A percentile compares a stretch with the other conserved stretches of the same genome.
phyloP scores from a whole-genome alignment of 2,113 vertebrate species.

The Hiodon alosoides region DNA sequence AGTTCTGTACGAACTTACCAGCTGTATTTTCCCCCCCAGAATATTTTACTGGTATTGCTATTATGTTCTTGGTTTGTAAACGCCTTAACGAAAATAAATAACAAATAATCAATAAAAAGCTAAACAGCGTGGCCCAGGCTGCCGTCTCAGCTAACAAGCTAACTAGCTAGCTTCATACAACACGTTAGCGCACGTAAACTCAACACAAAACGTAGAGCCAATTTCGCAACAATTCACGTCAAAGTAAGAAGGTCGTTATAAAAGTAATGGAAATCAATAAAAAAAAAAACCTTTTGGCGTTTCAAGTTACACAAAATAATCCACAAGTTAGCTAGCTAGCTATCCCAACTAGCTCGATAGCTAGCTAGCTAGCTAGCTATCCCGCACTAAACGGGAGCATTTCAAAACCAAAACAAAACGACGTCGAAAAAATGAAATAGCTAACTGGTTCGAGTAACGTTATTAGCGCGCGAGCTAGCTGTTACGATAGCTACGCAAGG shows the following conservation, averaged over 20 bases:
- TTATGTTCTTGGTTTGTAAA: not conserved
- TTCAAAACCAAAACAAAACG: constrained; percentile 22
- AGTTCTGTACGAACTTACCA: too few species aligned
- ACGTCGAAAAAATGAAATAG: not conserved
- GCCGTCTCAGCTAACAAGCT: not conserved
- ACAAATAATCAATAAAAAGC: not conserved
- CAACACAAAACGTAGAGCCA: not conserved
- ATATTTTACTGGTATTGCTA: not conserved
- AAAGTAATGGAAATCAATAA: constrained; percentile 7
- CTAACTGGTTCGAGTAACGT: not conserved
- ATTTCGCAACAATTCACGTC: constrained; percentile 2
- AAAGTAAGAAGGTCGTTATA: constrained; percentile 18
- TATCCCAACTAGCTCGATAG: constrained; percentile 7
- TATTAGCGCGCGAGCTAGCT: not conserved
- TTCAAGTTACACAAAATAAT: not conserved
- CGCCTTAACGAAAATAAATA: constrained; percentile 6
- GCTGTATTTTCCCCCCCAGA: not conserved
- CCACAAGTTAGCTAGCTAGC: constrained; percentile 4
- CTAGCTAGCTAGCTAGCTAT: constrained; percentile 25
- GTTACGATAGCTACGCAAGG: not conserved
- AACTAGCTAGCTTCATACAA: not conserved
- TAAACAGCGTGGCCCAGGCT: not conserved
- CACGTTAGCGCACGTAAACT: not conserved
- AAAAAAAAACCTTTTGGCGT: constrained; percentile 2
- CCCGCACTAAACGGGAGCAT: constrained; percentile 39